These are phyloP conservation scores for Goniozus legneri DNA, from an alignment of 1,140 invertebrate species.

Conservation along the genomic window DNA sequence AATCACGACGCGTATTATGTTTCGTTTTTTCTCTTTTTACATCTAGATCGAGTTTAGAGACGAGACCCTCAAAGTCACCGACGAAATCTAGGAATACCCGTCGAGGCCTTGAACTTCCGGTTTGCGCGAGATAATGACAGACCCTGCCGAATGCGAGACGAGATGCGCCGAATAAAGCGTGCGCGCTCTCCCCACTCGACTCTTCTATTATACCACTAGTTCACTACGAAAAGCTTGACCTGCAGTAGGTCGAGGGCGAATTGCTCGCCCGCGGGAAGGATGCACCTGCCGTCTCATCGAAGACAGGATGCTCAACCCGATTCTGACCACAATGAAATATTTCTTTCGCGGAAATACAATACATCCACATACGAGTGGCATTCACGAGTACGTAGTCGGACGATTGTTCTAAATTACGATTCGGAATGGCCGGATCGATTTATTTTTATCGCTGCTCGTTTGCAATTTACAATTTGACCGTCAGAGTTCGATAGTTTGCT, in stretches of 20 bases:
- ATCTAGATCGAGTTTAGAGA: background rate
- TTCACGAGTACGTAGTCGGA: no score
- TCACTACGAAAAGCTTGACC: conserved; percentile 25
- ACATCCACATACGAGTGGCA: no score
- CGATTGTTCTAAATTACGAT: no score
- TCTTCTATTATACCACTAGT: conserved; percentile 23
- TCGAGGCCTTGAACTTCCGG: conserved; percentile 20
- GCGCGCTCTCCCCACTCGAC: conserved; percentile 1
- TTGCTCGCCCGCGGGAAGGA: conserved; percentile 12
- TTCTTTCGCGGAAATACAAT: no score
- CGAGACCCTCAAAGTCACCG: background rate
- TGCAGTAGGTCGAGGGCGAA: conserved; percentile 23
- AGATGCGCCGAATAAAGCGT: background rate
- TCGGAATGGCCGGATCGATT: no score
- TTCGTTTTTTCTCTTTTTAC: background rate
- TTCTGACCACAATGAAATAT: no score
- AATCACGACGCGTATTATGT: no score
- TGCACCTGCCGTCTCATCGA: conserved; percentile 24
- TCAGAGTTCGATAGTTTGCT: conserved; percentile 19
- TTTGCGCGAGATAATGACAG: conserved; percentile 30
- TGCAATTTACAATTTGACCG: conserved; percentile 11
- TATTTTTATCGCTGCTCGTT: no score
- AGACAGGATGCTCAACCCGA: no score
- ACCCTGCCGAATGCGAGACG: conserved; percentile 11
- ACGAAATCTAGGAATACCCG: background rate